Evolutionary conservation across 1,140 invertebrate genomes (phyloP).

Genomic region (Brachionus rotundiformis): DNA sequence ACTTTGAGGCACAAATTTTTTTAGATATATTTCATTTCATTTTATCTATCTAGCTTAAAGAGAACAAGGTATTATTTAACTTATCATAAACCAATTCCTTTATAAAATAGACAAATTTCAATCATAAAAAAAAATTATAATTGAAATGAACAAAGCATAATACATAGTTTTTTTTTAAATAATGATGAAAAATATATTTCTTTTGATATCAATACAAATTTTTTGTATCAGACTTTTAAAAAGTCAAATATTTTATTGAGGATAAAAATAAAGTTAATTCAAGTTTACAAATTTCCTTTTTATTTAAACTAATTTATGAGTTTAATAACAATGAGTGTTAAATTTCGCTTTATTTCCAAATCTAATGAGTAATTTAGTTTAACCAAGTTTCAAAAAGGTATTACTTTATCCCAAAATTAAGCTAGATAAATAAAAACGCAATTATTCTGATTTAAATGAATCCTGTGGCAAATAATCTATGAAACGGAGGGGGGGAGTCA

Average conservation of each 20-base stretch:
- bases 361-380: neutral
- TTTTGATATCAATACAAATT: no score
- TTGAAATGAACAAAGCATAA: no score
- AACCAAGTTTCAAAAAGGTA: neutral
- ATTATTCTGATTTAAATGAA: neutral
- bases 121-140: no score
- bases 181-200: no score
- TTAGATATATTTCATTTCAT: no score
- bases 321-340: neutral
- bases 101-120: no score
- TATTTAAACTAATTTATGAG: neutral
- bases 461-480: neutral
- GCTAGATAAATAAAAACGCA: neutral
- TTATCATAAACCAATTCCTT: no score
- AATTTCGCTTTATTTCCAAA: neutral
- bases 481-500: neutral
- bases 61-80: neutral
- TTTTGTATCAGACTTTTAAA: neutral
- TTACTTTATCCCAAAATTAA: neutral
- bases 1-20: no score
- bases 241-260: neutral
- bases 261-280: neutral
- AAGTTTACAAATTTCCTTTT: neutral
- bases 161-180: no score
- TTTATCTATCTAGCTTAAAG: neutral